These are phyloP conservation scores for Drosophila punjabiensis DNA, from an alignment of 1,140 invertebrate species.

Conservation along the genomic window DNA sequence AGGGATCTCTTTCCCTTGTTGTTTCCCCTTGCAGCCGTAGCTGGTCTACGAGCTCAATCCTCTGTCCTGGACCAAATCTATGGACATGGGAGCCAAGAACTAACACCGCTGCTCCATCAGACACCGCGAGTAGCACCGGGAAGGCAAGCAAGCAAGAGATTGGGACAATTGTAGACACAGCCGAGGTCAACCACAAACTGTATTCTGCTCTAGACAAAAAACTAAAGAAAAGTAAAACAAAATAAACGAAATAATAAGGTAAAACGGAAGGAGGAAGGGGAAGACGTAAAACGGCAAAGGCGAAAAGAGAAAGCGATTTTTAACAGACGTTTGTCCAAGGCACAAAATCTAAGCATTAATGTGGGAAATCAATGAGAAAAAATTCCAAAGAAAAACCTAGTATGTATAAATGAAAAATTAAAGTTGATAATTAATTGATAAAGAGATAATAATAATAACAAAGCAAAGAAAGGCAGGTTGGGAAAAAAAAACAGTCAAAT, in stretches of 20 bases:
- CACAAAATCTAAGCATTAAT: slow-evolving; percentile 55
- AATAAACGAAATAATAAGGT: slow-evolving; percentile 19
- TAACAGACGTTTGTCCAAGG: slow-evolving; percentile 55
- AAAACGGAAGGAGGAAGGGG: slow-evolving; percentile 9
- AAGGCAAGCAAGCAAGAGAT: slow-evolving; percentile 14
- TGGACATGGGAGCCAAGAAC: slow-evolving; percentile 2
- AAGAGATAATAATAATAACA: slow-evolving; percentile 48
- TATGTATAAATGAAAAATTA: slow-evolving; percentile 62
- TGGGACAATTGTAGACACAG: slow-evolving; percentile 29
- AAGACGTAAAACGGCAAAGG: slow-evolving; percentile 3
- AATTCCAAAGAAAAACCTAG: slow-evolving; percentile 64
- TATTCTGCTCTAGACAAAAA: slow-evolving; percentile 31
- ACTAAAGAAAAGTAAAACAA: slow-evolving; percentile 9
- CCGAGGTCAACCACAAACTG: slow-evolving; percentile 35
- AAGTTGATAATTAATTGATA: slow-evolving; percentile 75
- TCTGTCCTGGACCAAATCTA: slow-evolving; percentile 2
- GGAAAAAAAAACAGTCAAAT: slow-evolving; percentile 9
- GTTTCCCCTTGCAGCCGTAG: slow-evolving; percentile 22
- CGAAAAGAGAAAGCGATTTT: slow-evolving; percentile 43
- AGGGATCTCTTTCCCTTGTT: neutral
- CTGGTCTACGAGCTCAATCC: slow-evolving; percentile 36
- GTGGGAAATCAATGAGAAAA: slow-evolving; percentile 24
- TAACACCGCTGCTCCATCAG: slow-evolving; percentile 16
- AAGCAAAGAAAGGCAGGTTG: slow-evolving; percentile 21
- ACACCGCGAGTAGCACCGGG: slow-evolving; percentile 25